Evolutionary conservation across 2,113 vertebrate genomes (phyloP).

Genomic region (Campylomormyrus tamandua): DNA sequence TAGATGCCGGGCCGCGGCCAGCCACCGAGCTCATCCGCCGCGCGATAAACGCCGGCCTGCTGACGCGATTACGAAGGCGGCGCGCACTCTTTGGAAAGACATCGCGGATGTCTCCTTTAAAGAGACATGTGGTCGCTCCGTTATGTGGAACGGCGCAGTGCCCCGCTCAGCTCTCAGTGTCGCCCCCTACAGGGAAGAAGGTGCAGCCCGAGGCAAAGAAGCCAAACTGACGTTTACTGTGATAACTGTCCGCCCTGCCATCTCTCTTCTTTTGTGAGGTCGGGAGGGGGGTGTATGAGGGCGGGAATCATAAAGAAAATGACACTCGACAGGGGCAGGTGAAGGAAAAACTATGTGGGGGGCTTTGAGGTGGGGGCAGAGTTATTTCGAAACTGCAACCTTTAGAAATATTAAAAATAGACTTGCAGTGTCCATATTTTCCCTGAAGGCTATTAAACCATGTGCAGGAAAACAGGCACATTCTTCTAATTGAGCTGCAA

Average conservation of each 20-base stretch:
- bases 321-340: neutral
- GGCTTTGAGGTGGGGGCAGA: neutral
- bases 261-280: neutral
- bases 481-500: neutral
- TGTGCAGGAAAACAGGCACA: neutral
- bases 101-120: neutral
- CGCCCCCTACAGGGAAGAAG: neutral
- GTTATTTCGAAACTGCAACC: neutral
- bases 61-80: neutral
- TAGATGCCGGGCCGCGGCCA: neutral
- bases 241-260: neutral
- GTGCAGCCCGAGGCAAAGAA: neutral
- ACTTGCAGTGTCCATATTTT: neutral
- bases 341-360: neutral
- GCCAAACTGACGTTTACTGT: neutral
- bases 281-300: neutral
- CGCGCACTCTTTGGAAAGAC: neutral
- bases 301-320: neutral
- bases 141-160: neutral
- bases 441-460: neutral
- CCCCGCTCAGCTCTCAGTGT: neutral
- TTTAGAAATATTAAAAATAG: neutral
- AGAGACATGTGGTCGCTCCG: neutral
- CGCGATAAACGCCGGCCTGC: neutral
- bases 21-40: neutral